phyloP scores from a whole-genome alignment of 2,888 invertebrate genomes.

The Chelonus formosanus region DNA sequence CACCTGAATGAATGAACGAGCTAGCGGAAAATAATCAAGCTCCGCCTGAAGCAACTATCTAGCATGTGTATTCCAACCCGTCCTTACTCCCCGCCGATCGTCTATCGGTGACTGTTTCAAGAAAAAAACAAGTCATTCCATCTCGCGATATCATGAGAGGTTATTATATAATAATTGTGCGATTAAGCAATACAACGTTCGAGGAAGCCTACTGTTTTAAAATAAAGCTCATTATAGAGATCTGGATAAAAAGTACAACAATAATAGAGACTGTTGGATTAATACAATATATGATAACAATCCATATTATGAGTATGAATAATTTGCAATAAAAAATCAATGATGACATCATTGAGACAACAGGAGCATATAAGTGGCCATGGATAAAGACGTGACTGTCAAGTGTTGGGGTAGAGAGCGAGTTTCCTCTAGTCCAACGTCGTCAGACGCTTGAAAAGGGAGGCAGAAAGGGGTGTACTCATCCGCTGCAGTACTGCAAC shows the following conservation, averaged over 20 bases:
- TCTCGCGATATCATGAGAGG: conserved; percentile 3
- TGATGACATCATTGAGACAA: conserved; percentile 3
- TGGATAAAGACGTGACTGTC: conserved; percentile 28
- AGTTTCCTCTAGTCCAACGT: conserved; percentile 21
- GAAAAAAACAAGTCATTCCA: too few species aligned
- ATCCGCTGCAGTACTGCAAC: conserved; percentile 63
- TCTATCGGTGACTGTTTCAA: not conserved
- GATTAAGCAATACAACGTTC: too few species aligned
- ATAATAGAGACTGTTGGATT: too few species aligned
- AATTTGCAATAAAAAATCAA: too few species aligned
- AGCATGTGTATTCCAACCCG: conserved; percentile 42
- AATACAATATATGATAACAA: too few species aligned
- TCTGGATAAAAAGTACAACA: too few species aligned
- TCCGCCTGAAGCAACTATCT: conserved; percentile 63
- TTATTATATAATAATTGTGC: too few species aligned
- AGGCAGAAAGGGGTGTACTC: conserved; percentile 49
- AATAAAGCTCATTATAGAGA: too few species aligned
- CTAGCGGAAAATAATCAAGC: conserved; percentile 66
- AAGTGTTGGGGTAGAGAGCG: conserved; percentile 11
- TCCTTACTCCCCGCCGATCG: conserved; percentile 40
- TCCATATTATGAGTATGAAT: too few species aligned
- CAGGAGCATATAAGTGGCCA: conserved; percentile 9
- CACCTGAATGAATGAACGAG: conserved; percentile 63
- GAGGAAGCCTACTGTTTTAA: too few species aligned
- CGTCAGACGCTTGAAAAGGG: conserved; percentile 20